Percentiles rank a stretch among this genome's conserved stretches.
Conservation (phyloP, 2,113 vertebrate species). For the Cebidichthys violaceus region DNA sequence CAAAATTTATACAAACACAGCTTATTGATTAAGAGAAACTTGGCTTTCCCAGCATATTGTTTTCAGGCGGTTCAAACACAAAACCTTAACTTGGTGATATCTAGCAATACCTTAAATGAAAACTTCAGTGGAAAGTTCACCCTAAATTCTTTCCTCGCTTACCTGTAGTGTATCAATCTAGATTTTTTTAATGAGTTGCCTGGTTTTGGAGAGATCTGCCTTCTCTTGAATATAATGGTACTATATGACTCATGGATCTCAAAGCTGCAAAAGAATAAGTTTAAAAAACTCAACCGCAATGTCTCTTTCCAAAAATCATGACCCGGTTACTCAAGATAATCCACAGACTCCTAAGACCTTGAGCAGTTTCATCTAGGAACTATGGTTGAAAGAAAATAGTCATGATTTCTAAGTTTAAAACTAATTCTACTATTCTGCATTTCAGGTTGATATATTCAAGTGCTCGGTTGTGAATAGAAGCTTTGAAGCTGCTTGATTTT, state of each 20-base stretch:
- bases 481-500: slow-evolving; percentile 8
- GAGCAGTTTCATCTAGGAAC: neutral
- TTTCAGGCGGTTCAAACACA: neutral
- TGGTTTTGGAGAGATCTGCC: too few relatives aligned
- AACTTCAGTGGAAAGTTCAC: neutral
- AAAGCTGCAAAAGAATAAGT: neutral
- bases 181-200: neutral
- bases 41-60: neutral
- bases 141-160: neutral
- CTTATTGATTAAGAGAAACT: neutral
- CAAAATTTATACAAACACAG: neutral
- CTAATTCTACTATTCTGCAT: neutral
- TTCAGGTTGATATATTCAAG: neutral
- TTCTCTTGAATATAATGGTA: too few relatives aligned
- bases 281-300: too few relatives aligned
- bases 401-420: neutral
- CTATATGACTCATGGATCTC: neutral
- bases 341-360: neutral
- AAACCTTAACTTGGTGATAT: neutral
- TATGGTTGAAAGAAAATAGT: too few relatives aligned
- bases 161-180: neutral
- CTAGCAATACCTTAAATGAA: neutral
- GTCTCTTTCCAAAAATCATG: too few relatives aligned
- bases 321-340: too few relatives aligned
- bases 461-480: neutral